Conservation (phyloP, 2,113 vertebrate genomes). For the Epinephelus moara region DNA sequence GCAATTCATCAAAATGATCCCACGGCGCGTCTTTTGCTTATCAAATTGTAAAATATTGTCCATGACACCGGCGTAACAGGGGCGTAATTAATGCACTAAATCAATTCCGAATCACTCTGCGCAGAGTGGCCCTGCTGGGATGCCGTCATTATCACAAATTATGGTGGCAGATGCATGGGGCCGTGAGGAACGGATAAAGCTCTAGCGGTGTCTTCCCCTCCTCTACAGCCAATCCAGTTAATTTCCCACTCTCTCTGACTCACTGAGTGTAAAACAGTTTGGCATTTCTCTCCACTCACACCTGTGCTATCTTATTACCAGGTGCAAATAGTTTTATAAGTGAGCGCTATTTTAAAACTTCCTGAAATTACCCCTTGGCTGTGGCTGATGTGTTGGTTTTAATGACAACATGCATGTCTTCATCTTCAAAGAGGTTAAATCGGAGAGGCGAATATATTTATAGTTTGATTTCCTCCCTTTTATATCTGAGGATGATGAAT, state of each 20-base stretch:
- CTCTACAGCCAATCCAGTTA: constrained; percentile 3
- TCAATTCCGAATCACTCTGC: constrained; percentile 76
- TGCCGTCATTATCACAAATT: constrained; percentile 75
- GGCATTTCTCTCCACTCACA: constrained; percentile 20
- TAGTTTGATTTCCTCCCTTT: neutral
- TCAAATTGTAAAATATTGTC: constrained; percentile 85
- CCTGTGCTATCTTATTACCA: constrained; percentile 29
- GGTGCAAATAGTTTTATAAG: constrained; percentile 55
- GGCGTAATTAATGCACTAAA: constrained; percentile 83
- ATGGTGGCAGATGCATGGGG: constrained; percentile 68
- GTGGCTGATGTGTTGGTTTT: neutral
- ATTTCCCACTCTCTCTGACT: constrained; percentile 20
- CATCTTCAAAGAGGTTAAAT: constrained; percentile 27
- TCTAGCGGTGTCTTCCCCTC: neutral
- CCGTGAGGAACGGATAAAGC: constrained; percentile 55
- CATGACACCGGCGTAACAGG: constrained; percentile 76
- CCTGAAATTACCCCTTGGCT: constrained; percentile 12
- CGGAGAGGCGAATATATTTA: constrained; percentile 11
- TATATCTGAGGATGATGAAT: constrained; percentile 11
- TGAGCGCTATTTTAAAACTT: constrained; percentile 20
- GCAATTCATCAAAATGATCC: constrained; percentile 76
- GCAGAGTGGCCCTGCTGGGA: constrained; percentile 74
- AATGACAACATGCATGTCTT: constrained; percentile 27
- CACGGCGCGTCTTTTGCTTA: constrained; percentile 76
- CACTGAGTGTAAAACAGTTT: constrained; percentile 15